Conservation (phyloP, 2,797 vertebrate species). For the Bradypodion pumilum region DNA sequence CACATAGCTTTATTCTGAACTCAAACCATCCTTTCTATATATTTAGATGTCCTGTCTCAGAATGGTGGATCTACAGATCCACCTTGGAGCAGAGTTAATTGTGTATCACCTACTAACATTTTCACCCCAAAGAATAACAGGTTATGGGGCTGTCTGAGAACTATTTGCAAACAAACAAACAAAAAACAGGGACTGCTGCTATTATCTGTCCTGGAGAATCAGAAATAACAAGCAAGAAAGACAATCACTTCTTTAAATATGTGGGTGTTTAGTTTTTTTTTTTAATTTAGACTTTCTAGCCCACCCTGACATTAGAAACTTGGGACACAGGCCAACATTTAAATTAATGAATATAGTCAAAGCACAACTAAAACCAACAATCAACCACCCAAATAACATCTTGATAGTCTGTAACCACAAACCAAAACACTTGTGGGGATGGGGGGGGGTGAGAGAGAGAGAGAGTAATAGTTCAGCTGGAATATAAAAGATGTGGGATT, state of each 20-base stretch:
- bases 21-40: too few species aligned
- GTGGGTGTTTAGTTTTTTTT: not conserved
- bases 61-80: not conserved
- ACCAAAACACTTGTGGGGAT: too few species aligned
- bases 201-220: not conserved
- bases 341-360: constrained; percentile 22
- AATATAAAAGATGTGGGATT: too few species aligned
- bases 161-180: not conserved
- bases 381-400: constrained; percentile 17
- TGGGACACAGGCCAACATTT: constrained; percentile 6
- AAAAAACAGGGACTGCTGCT: constrained; percentile 25
- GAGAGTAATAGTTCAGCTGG: too few species aligned
- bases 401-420: not conserved
- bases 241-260: not conserved
- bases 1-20: not conserved
- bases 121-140: constrained; percentile 1
- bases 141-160: constrained; percentile 1
- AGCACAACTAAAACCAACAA: constrained; percentile 10
- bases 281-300: not conserved
- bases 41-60: too few species aligned
- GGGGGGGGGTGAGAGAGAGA: too few species aligned
- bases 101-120: not conserved
- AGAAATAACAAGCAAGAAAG: constrained; percentile 3
- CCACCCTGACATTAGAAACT: constrained; percentile 13
- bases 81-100: not conserved